A percentile compares a stretch with the other conserved stretches of the same genome.
Conservation (phyloP, 2,797 vertebrate genomes). For the Spinus pinus region DNA sequence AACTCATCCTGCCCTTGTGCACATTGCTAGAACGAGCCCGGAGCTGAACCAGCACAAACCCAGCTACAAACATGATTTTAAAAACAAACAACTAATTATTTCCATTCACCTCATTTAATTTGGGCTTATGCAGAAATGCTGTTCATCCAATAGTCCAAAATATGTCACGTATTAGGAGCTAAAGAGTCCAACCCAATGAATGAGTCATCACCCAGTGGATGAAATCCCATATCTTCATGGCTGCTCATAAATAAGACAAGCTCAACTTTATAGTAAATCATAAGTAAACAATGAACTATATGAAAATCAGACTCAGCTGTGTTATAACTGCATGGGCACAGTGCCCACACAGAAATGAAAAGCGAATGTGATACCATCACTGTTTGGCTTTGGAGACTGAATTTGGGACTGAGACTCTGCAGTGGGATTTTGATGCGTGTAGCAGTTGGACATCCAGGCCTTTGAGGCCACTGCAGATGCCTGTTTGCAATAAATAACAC, state of each 20-base stretch:
- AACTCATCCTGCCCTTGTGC: background rate
- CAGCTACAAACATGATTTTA: slow-evolving; percentile 23
- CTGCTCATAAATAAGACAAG: slow-evolving; percentile 61
- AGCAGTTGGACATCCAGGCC: background rate
- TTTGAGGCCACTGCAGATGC: background rate
- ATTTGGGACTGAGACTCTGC: background rate
- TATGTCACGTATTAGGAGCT: slow-evolving; percentile 44
- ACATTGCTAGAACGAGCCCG: background rate
- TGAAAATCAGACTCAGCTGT: slow-evolving; percentile 64
- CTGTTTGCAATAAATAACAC: slow-evolving; percentile 24
- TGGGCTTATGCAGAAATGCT: background rate
- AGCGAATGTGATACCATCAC: slow-evolving; percentile 43
- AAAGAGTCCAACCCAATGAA: slow-evolving; percentile 29
- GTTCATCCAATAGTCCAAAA: slow-evolving; percentile 30
- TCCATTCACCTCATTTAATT: slow-evolving; percentile 35
- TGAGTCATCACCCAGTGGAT: slow-evolving; percentile 62
- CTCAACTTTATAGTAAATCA: slow-evolving; percentile 62
- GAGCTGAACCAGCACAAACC: slow-evolving; percentile 6
- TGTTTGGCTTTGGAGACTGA: background rate
- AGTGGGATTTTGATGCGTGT: background rate
- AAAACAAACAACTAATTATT: slow-evolving; percentile 53
- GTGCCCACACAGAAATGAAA: slow-evolving; percentile 36
- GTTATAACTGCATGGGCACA: slow-evolving; percentile 10
- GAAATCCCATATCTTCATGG: slow-evolving; percentile 55
- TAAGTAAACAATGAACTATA: slow-evolving; percentile 67